Evolutionary conservation across 2,113 vertebrate species (phyloP), one percentile per base, ranked within the genome.

Genomic region (Eublepharis macularius): DNA sequence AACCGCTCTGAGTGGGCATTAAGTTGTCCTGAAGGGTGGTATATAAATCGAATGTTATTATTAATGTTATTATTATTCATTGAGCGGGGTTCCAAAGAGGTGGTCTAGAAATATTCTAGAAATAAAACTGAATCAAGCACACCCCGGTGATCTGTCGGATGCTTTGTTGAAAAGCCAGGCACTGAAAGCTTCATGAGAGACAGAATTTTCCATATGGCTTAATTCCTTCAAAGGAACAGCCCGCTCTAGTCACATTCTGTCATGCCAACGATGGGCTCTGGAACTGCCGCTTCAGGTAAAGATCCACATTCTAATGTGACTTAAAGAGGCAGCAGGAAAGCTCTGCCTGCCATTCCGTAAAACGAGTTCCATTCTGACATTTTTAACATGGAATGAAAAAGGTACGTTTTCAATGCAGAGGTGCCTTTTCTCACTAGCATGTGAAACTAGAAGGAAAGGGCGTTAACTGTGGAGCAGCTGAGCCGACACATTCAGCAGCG

Each of bases 221-320:
- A 81, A 90, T 84, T 89, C 76, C 73, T 88, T 63, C 70, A 32
- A 86, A 76, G 65, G 69, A 69, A 90, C 36, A 73, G 51, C 11
- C 51, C 83, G 82, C 80, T 81, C 77, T 76, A 79, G 82, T 83
- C 84, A 60, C 66, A 74, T 85, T 85, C 70, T 26, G 86, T 85
- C 49, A 8, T 73, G 72, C 54, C 70, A 69, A 83, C 87, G 41
- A n/a, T 73, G 0, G 54, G 32, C 87, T 86, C 91, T 66, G 51
- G 78, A 94, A 43, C 80, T 90, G 87, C 88, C 93, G 88, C 76
- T 26, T 0, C 73, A 5, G 57, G 92, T 91, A 77, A 39, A 0
- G 3, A 34, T 41, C 41, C 77, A n/a, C 87, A 90, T 92, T 81
- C 49, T 82, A 74, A 57, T 41, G 49, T 87, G 90, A 86, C 45